Evolutionary conservation across 2,888 invertebrate genomes (phyloP).

Genomic region (Drosophila sordidapex): DNA sequence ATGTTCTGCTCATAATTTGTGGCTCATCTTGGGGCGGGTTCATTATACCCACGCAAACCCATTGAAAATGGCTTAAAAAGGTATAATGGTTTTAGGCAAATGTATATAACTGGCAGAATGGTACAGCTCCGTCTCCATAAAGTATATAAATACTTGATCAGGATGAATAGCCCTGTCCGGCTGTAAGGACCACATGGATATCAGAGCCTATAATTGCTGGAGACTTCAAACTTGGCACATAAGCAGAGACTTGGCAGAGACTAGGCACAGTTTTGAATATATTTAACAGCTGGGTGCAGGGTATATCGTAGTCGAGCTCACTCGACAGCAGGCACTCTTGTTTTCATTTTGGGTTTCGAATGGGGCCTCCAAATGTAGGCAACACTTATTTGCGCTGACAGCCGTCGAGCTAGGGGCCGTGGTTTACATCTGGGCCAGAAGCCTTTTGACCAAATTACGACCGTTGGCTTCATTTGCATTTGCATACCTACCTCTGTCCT

Average conservation of each 20-base stretch:
- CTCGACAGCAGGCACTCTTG: not conserved
- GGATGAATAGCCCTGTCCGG: not conserved
- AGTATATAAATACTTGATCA: not conserved
- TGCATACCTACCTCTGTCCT: slow-evolving; percentile 1
- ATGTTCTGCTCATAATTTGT: slow-evolving; percentile 50
- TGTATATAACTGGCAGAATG: not conserved
- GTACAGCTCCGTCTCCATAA: not conserved
- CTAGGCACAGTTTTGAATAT: not conserved
- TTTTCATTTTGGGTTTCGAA: slow-evolving; percentile 9
- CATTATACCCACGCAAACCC: slow-evolving; percentile 15
- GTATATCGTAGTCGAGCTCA: not conserved
- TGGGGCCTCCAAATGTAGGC: slow-evolving; percentile 45
- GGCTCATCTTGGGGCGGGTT: slow-evolving; percentile 53
- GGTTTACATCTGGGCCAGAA: slow-evolving; percentile 40
- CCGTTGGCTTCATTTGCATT: slow-evolving; percentile 58
- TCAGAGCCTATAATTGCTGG: not conserved
- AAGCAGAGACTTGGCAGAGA: not conserved
- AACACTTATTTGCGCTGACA: slow-evolving; percentile 62
- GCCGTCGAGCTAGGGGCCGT: slow-evolving; percentile 6
- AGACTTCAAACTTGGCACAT: rapidly evolving
- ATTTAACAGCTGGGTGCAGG: not conserved
- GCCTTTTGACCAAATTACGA: slow-evolving; percentile 45
- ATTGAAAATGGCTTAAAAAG: not conserved
- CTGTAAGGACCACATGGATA: too few species aligned
- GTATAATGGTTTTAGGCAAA: not conserved